These are phyloP conservation scores for Phrynocephalus vlangalii DNA, from an alignment of 2,797 vertebrate species.

Conservation along the genomic window DNA sequence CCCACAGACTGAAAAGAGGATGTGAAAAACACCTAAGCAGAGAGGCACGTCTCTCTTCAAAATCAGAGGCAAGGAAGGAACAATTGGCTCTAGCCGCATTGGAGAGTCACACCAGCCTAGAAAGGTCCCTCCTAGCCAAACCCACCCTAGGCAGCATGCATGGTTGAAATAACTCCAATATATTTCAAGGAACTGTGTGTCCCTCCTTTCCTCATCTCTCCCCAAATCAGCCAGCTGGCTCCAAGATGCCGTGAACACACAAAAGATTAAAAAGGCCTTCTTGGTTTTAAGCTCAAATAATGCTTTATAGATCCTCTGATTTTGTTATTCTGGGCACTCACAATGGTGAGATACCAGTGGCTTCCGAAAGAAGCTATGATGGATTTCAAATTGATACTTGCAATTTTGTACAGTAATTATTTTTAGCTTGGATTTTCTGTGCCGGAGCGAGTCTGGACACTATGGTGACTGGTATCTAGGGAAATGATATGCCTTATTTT, in stretches of 20 bases:
- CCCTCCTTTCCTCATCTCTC: neutral
- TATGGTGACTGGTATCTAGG: constrained; percentile 34
- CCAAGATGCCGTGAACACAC: neutral
- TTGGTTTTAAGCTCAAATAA: constrained; percentile 47
- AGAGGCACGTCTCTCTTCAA: too few species aligned
- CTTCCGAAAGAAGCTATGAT: constrained; percentile 25
- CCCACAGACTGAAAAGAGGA: too few species aligned
- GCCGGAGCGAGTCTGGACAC: constrained; percentile 9
- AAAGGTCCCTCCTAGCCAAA: too few species aligned
- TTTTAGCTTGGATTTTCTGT: constrained; percentile 30
- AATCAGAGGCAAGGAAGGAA: too few species aligned
- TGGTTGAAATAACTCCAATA: too few species aligned
- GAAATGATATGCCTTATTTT: constrained; percentile 19
- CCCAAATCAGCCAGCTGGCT: neutral
- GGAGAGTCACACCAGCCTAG: too few species aligned
- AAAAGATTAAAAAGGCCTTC: neutral
- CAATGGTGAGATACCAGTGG: constrained; percentile 35
- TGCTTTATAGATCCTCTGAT: constrained; percentile 42
- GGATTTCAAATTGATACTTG: constrained; percentile 32
- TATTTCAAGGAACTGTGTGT: too few species aligned
- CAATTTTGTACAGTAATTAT: constrained; percentile 54
- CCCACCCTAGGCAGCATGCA: too few species aligned
- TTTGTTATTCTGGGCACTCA: constrained; percentile 2
- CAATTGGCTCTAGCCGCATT: too few species aligned
- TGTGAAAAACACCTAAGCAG: too few species aligned